Base-by-base conservation (phyloP, 35 echinoderm and acorn worm species). In the Diadema setosum region DNA sequence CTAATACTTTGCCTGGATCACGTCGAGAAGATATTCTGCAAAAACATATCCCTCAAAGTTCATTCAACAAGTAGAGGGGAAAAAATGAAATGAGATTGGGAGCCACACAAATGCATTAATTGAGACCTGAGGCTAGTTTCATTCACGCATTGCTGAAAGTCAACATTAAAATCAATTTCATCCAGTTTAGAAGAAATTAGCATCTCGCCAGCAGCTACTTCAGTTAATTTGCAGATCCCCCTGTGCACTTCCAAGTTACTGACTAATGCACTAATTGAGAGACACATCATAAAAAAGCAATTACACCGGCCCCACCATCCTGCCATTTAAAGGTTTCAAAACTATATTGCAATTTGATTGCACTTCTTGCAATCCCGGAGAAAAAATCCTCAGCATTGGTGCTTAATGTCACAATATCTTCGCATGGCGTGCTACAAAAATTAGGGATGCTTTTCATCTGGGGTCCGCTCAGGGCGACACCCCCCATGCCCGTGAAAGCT, bases 291-390 rank as follows among this genome's bases (percentile, higher is more conserved):
- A 78, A 78, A 78, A 78, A 78, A 42, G 40, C 73, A 78, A 78
- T 78, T 78, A 78, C 73, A 26, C 34, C 73, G 37, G 48, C 44
- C 40, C 39, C 25, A 78, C 33, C 73, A 42, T 39, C 73, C 33
- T 39, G 40, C 73, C 33, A 44, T 42, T 78, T 78, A 44, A 41
- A 78, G 73, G 73, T 44, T 78, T 78, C 35, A 78, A 78, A 76
- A 78, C 39, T 78, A 78, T 78, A 78, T 78, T 78, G 73, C 73
- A 39, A 44, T 78, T 78, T 78, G 73, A 78, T 78, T 78, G 73
- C 73, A 44, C 40, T 78, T 78, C 73, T 78, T 78, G 33, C 44
- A 41, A 24, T 21, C 48, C n/a, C 48, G 48, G n/a, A 52, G n/a
- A n/a, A 33, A 67, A 67, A 67, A 78, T 78, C 73, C 73, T 67